Base-by-base conservation (phyloP, 1,140 invertebrate genomes). In the Bombyx mori region DNA sequence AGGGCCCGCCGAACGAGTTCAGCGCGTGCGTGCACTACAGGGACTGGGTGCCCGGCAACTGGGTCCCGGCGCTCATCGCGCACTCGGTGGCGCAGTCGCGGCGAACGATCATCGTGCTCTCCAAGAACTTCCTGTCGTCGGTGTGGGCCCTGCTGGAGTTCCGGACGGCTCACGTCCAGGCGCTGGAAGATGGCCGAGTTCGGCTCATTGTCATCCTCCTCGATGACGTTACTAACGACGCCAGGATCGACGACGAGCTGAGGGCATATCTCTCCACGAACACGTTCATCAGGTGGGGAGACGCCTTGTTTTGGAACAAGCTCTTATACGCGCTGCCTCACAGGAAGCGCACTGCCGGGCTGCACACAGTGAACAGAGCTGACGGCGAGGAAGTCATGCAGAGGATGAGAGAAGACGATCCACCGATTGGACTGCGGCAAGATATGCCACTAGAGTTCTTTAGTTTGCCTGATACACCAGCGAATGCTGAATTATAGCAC, bases 91-190 rank as follows among this genome's bases (percentile, higher is more conserved):
- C 93, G 43, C 89, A 91, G 10, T 96, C 95, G 1, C 88, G 92
- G 61, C 89, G 96, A 51, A 98, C 96, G 0, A 90, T 98, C 61
- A 92, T 97, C 1, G 89, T 98, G 1, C 75, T 98, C 1, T 96
- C 96, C 1, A 90, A 91, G 10, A 92, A 94, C 68, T 98, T 96
- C 72, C 78, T 97, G 8, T 89, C 92, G 62, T 97, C 95, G 61
- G 89, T 92, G 43, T 98, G 96, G 96, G 94, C 94, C 9, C 91
- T 91, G 69, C 91, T 95, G 81, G 96, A 97, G 80, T 96, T 97
- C 75, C 90, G 92, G 55, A 90, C 92, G 1, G 96, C 96, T 0
- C 94, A 97, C 76, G 90, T 89, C 26, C 89, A 91, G 58, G 94
- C 95, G 9, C 83, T 97, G 6, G 91, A 89, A 52, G 94, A 96